Evolutionary conservation across 2,888 invertebrate species (phyloP), one percentile per base, ranked within the genome.

Genomic region (Meliscaeva auricollis): DNA sequence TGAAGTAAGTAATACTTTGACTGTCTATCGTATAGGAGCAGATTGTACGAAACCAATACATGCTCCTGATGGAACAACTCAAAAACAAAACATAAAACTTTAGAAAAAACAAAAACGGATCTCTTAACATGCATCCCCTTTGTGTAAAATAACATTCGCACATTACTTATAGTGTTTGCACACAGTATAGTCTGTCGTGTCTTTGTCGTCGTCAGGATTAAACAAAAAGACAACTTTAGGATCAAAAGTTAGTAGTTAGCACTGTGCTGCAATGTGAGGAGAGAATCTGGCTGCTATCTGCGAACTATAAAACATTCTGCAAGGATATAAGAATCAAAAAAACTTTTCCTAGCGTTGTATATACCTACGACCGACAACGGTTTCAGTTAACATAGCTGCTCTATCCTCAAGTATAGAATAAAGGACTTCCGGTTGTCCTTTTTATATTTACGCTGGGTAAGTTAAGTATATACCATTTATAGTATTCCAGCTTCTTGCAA

Each of bases 241-340:
- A 46, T 66, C 66, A 66, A 66, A 66, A 66, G 66, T 50, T 66
- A 50, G 4, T n/a, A 35, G 32, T 35, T 32, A 20, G 2, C 15
- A 8, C 35, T n/a, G 3, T 66, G 64, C 32, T 50, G 66, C 50
- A 50, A 66, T 50, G 35, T 35, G 35, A 66, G 66, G 50, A 46
- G 35, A 66, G 66, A 66, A 46, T 48, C 35, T 35, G 50, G 35
- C n/a, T 66, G 35, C n/a, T 66, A 50, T 50, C 35, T 50, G n/a
- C n/a, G 50, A 9, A 50, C 32, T 9, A 30, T 22, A 32, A 46
- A 66, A 66, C 66, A 66, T 35, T 35, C n/a, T 48, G 17, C 66
- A 66, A 22, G 32, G 66, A 50, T 66, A 66, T 35, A 20, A 66
- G 50, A 66, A 50, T 13, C 13, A 50, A 66, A 50, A 66, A 66